Evolutionary conservation across 2,113 vertebrate genomes (phyloP).

Genomic region (Corapipo altera): DNA sequence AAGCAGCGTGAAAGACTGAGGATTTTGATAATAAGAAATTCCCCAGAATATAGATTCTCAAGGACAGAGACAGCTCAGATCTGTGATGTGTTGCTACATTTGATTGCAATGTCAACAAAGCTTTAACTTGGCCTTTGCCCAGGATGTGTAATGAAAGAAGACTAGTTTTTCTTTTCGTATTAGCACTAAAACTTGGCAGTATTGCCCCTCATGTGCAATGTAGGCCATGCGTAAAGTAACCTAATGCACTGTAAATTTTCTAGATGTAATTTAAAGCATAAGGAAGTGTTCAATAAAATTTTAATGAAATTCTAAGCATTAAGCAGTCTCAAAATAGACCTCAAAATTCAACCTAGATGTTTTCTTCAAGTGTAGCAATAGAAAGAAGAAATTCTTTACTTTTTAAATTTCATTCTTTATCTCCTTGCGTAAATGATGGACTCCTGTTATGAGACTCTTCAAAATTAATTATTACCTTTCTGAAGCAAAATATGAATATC

Average conservation of each 20-base stretch:
- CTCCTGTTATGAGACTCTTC: background rate
- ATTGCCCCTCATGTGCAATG: background rate
- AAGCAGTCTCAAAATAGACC: background rate
- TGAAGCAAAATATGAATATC: conserved; percentile 16
- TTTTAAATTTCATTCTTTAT: background rate
- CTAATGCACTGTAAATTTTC: conserved; percentile 29
- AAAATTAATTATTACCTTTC: conserved; percentile 30
- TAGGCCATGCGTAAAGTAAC: conserved; percentile 41
- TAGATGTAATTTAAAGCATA: conserved; percentile 21
- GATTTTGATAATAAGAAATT: background rate
- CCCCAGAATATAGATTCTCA: background rate
- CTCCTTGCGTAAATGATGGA: background rate
- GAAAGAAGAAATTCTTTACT: background rate
- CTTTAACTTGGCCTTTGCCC: background rate
- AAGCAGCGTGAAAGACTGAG: background rate
- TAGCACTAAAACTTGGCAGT: background rate
- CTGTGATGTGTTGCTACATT: background rate
- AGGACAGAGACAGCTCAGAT: background rate
- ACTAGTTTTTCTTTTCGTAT: background rate
- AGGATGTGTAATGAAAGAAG: background rate
- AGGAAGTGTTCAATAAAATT: conserved; percentile 31
- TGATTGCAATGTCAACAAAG: background rate
- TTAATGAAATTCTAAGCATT: conserved; percentile 38
- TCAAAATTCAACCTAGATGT: background rate
- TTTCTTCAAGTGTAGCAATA: background rate